Base-by-base conservation (phyloP, 92 coral and sea anemone species). In the Epizoanthus scotinus region DNA sequence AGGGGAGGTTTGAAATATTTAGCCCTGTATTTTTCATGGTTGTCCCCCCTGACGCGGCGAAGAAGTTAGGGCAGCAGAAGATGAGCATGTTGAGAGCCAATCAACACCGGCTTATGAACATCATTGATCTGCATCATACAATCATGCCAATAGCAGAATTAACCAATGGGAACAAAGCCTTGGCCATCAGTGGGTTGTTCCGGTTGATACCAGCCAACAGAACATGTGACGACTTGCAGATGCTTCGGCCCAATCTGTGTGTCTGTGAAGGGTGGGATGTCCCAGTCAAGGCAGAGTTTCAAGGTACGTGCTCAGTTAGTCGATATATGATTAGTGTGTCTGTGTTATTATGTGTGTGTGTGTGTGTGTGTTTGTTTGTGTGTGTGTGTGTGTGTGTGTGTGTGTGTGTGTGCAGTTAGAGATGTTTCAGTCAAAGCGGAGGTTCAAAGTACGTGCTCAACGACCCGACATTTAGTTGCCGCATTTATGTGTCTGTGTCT, bases 1-100 rank as follows among this genome's bases (percentile, higher is more conserved):
- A 81, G 58, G 85, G 85, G 19, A 29, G 85, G 19, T 74, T 67
- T 34, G 85, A 81, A 36, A 65, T 81, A 19, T 81, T 67, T 38
- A 63, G 55, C 63, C 85, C 78, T 7, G 73, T 36, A 9, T 67
- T 81, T 72, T n/a, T 81, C 5, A 74, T 81, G 44, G 20, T 81
- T 25, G 34, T 81, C n/a, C 85, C 85, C 25, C 56, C 70, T 67
- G 63, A 13, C 7, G 55, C 62, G 1, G 85, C 85, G 5, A 26
- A 47, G 10, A 81, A 42, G 27, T 34, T 81, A 24, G 85, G 85
- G 2, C 24, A 15, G 10, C 8, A 67, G 21, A 59, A 34, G 44
- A 73, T 81, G 36, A 7, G 6, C 8, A 81, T 29, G 62, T 18
- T 81, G 21, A 24, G 42, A 17, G 26, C 15, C 12, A 81, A 81